phyloP scores from a whole-genome alignment of 1,140 invertebrate species.

The Trachymyrmex cornetzi region DNA sequence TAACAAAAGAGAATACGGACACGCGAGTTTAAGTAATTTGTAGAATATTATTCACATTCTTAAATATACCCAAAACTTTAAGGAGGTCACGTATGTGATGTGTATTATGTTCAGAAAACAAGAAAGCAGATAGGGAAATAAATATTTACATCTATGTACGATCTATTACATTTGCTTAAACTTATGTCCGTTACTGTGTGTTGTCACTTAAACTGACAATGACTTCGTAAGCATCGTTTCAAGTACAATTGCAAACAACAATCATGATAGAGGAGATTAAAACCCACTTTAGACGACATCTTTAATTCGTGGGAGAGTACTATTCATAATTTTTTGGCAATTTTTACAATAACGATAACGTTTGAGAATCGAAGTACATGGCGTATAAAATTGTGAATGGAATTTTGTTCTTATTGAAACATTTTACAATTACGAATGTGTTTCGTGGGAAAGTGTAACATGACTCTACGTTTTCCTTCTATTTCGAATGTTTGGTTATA shows the following conservation, averaged over 20 bases:
- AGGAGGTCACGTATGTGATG: neutral
- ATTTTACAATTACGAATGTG: neutral
- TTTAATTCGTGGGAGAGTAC: constrained; percentile 27
- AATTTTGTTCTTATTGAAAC: neutral
- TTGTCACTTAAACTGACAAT: constrained; percentile 36
- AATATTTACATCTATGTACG: constrained; percentile 36
- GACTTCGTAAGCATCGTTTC: constrained; percentile 43
- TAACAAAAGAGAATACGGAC: neutral
- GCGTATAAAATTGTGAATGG: neutral
- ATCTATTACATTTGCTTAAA: constrained; percentile 27
- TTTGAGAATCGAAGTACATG: neutral
- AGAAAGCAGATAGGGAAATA: constrained; percentile 18
- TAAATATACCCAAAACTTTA: neutral
- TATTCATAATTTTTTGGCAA: constrained; percentile 21
- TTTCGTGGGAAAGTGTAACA: neutral
- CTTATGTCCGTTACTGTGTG: constrained; percentile 38
- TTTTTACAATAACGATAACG: neutral
- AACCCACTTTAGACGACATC: constrained; percentile 28
- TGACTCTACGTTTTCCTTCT: neutral
- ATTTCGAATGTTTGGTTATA: neutral
- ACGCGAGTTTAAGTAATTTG: neutral
- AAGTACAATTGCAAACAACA: constrained; percentile 59
- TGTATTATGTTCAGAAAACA: neutral
- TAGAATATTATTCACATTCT: constrained; percentile 6
- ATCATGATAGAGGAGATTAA: constrained; percentile 39